Conservation (phyloP, 2,113 vertebrate genomes). For the chimpanzee (Pan troglodytes) region NHGRI_mPanTro3-v2.1_pri NC_072418.2:59589501-59590000, state of each 20-base stretch:
- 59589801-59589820: rapidly evolving
- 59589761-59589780: background rate
- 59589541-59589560: background rate
- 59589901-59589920: background rate
- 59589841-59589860: background rate
- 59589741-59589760: background rate
- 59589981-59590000: background rate
- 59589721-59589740: rapidly evolving
- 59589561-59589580: background rate
- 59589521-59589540: rapidly evolving
- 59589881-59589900: background rate
- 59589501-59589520: rapidly evolving
- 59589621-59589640: background rate
- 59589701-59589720: background rate
- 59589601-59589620: background rate
- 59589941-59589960: background rate
- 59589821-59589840: background rate
- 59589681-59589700: background rate
- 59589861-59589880: background rate
- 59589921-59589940: background rate
- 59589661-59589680: background rate
- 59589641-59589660: background rate
- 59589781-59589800: background rate
- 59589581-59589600: background rate
- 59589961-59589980: background rate